Conservation (phyloP, 2,113 vertebrate genomes). For the Alligator mississippiensis region DNA sequence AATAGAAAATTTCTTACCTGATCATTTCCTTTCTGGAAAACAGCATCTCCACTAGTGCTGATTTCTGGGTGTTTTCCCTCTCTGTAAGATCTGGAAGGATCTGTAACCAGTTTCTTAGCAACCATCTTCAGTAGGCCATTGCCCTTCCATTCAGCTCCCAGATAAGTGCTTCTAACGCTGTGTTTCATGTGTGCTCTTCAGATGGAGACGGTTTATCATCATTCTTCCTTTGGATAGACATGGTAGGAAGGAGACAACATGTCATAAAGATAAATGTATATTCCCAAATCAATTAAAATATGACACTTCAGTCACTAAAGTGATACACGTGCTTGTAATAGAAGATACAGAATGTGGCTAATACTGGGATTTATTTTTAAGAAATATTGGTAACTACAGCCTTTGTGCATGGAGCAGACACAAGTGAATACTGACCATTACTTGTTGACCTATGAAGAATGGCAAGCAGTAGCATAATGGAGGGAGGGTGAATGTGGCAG, state of each 20-base stretch:
- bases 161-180: slow-evolving; percentile 13
- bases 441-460: neutral
- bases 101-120: slow-evolving; percentile 60
- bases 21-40: neutral
- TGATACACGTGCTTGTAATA: slow-evolving; percentile 24
- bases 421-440: neutral
- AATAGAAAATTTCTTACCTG: neutral
- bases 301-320: neutral
- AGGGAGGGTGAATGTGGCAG: too few species aligned
- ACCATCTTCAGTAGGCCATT: slow-evolving; percentile 18
- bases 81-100: slow-evolving; percentile 11
- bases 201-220: neutral
- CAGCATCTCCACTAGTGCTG: neutral
- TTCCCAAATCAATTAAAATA: slow-evolving; percentile 22
- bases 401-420: neutral
- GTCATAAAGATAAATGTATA: neutral
- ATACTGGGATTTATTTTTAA: slow-evolving; percentile 7
- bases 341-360: neutral
- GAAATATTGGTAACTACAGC: slow-evolving; percentile 2
- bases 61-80: neutral
- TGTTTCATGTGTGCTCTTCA: neutral
- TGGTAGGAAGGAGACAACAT: neutral
- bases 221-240: neutral
- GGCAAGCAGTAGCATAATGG: too few species aligned
- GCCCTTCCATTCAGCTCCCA: slow-evolving; percentile 18